Evolutionary conservation across 1,140 invertebrate genomes (phyloP).

Genomic region (Tetramorium simillimum): DNA sequence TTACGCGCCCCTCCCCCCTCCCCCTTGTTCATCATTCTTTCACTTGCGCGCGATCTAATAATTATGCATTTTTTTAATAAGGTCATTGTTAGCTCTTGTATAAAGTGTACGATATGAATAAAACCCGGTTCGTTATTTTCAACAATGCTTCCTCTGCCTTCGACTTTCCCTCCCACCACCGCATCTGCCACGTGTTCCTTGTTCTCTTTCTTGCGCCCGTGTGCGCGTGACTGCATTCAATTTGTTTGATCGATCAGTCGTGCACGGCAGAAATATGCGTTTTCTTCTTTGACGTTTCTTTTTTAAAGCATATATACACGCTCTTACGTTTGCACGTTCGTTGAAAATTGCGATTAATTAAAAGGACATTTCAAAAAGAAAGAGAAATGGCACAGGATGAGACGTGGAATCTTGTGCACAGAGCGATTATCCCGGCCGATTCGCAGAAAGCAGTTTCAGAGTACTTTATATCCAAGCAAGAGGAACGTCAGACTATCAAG

Average conservation of each 20-base stretch:
- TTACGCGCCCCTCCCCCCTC: background rate
- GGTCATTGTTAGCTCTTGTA: slow-evolving; percentile 53
- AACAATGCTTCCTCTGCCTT: slow-evolving; percentile 30
- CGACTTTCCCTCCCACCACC: background rate
- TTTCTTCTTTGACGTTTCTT: slow-evolving; percentile 21
- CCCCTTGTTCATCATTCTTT: background rate
- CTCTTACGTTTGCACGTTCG: background rate
- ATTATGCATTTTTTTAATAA: slow-evolving; percentile 38
- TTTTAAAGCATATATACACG: background rate
- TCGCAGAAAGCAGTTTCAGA: slow-evolving; percentile 70
- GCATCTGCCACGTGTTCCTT: background rate
- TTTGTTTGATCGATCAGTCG: slow-evolving; percentile 78
- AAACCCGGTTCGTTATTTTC: slow-evolving; percentile 68
- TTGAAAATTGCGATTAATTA: slow-evolving; percentile 50
- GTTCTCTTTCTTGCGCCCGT: background rate
- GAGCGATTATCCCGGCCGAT: slow-evolving; percentile 66
- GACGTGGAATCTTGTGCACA: slow-evolving; percentile 55
- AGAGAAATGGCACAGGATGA: slow-evolving; percentile 40
- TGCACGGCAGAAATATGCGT: slow-evolving; percentile 37
- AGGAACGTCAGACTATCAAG: slow-evolving; percentile 67
- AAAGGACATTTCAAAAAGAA: background rate
- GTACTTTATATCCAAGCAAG: slow-evolving; percentile 74
- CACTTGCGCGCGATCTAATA: background rate
- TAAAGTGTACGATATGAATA: slow-evolving; percentile 72
- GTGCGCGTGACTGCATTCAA: slow-evolving; percentile 56